Conservation (phyloP, 2,888 invertebrate genomes). For the Mesorhabditis spiculigera region DNA sequence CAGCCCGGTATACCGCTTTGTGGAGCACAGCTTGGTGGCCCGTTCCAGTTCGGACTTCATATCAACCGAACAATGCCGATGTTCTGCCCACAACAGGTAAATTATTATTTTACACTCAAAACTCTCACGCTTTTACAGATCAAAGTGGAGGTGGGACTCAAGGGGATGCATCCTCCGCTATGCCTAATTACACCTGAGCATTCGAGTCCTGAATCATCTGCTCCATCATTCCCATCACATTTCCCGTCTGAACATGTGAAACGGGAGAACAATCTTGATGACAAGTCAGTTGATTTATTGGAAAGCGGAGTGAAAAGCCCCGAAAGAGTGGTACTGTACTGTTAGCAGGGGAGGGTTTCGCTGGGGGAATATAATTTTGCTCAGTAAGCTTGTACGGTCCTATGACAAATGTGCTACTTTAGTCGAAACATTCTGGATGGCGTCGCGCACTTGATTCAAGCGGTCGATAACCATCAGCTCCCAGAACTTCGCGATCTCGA, state of each 20-base stretch:
- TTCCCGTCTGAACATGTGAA: constrained; percentile 18
- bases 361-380: not conserved
- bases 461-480: constrained; percentile 14
- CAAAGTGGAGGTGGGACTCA: constrained; percentile 36
- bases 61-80: not conserved
- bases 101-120: not conserved
- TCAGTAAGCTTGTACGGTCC: constrained; percentile 1
- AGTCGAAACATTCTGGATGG: not conserved
- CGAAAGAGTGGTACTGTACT: too few species aligned
- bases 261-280: not conserved
- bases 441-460: constrained; percentile 5
- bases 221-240: constrained; percentile 34
- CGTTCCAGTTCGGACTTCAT: not conserved
- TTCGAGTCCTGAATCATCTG: constrained; percentile 30
- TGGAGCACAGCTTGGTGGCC: not conserved
- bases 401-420: constrained; percentile 6
- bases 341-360: too few species aligned
- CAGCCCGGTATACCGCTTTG: constrained; percentile 2
- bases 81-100: not conserved
- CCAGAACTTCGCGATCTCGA: constrained; percentile 51
- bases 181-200: constrained; percentile 25
- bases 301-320: too few species aligned
- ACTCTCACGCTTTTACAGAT: constrained; percentile 18
- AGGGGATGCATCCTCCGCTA: constrained; percentile 20
- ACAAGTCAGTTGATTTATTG: not conserved